A percentile compares a stretch with the other conserved stretches of the same genome.
These are phyloP conservation scores for Globodera rostochiensis DNA, from an alignment of 1,140 invertebrate genomes.

Conservation along the genomic window DNA sequence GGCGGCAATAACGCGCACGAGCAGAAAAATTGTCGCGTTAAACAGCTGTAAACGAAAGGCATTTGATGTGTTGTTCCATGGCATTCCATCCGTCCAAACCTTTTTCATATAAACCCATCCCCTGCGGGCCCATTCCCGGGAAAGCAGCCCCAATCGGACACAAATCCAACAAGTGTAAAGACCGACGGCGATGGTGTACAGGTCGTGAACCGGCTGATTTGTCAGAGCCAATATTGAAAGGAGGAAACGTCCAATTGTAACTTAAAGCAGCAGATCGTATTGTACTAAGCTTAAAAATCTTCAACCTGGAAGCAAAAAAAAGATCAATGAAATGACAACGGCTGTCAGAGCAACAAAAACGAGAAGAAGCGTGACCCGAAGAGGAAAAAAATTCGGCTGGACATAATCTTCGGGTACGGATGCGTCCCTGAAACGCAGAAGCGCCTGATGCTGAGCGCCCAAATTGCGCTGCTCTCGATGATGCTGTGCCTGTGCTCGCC, in stretches of 20 bases:
- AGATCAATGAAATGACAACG: slow-evolving; percentile 78
- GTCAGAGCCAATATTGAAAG: slow-evolving; percentile 38
- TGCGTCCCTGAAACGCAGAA: slow-evolving; percentile 66
- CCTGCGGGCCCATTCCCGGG: slow-evolving; percentile 83
- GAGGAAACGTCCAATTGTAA: slow-evolving; percentile 55
- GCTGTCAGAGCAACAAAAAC: slow-evolving; percentile 81
- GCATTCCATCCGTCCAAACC: slow-evolving; percentile 67
- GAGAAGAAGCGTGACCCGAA: slow-evolving; percentile 77
- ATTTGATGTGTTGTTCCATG: slow-evolving; percentile 20
- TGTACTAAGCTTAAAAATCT: slow-evolving; percentile 41
- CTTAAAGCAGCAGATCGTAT: slow-evolving; percentile 39
- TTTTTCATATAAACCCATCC: slow-evolving; percentile 80
- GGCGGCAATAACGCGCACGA: slow-evolving; percentile 73
- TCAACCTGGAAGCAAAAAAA: slow-evolving; percentile 80
- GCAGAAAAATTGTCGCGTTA: slow-evolving; percentile 61
- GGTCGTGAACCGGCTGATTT: slow-evolving; percentile 77
- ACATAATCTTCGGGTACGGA: slow-evolving; percentile 52
- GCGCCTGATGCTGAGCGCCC: slow-evolving; percentile 70
- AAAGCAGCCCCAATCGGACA: slow-evolving; percentile 77
- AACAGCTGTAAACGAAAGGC: slow-evolving; percentile 41
- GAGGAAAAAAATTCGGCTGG: slow-evolving; percentile 73
- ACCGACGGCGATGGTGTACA: slow-evolving; percentile 91
- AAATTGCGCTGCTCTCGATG: slow-evolving; percentile 59
- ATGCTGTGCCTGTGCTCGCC: slow-evolving; percentile 11
- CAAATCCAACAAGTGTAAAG: slow-evolving; percentile 89